phyloP scores from a whole-genome alignment of 2,797 vertebrate genomes.

The Oceanodroma leucorhoa region DNA sequence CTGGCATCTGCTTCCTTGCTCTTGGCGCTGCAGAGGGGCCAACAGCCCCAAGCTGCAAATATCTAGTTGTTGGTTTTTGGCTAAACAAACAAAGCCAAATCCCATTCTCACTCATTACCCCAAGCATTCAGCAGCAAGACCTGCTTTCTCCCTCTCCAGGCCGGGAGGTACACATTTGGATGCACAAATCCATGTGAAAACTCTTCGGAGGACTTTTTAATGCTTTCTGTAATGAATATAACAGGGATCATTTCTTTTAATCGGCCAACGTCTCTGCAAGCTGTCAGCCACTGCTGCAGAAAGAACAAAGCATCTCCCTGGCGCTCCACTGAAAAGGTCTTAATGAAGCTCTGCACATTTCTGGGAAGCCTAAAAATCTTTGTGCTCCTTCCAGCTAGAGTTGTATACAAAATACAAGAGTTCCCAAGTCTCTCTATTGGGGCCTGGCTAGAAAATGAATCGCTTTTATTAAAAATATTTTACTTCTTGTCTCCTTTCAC shows the following conservation, averaged over 20 bases:
- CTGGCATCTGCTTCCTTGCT: not conserved
- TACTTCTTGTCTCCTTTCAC: not conserved
- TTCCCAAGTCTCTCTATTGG: not conserved
- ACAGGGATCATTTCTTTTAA: not conserved
- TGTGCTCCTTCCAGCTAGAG: not conserved
- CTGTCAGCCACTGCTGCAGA: not conserved
- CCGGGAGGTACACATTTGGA: not conserved
- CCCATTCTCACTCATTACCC: not conserved
- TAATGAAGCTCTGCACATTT: not conserved
- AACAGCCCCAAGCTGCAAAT: fast-evolving
- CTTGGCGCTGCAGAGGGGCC: not conserved
- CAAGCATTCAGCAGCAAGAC: not conserved
- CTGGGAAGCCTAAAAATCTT: not conserved
- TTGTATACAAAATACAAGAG: not conserved
- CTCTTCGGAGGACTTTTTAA: not conserved
- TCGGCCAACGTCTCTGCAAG: not conserved
- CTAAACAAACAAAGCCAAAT: not conserved
- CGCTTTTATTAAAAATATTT: not conserved
- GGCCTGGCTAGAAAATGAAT: not conserved
- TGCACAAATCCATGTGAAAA: not conserved
- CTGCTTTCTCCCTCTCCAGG: not conserved
- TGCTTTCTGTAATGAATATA: not conserved
- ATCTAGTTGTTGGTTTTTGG: fast-evolving
- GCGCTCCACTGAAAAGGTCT: not conserved
- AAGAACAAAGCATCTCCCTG: not conserved